Evolutionary conservation across 2,888 invertebrate species (phyloP).

Genomic region (Agrotis ipsilon): DNA sequence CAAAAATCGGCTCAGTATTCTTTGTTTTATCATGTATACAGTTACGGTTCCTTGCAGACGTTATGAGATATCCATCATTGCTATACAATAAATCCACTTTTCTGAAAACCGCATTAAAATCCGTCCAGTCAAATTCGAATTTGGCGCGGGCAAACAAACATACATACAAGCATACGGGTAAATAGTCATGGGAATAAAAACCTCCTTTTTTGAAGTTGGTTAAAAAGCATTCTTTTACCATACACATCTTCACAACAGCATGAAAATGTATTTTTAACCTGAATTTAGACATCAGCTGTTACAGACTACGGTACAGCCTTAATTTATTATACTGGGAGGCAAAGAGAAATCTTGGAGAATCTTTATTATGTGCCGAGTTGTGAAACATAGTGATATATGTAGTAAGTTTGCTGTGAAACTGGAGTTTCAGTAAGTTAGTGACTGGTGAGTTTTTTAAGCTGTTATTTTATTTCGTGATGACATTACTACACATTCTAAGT

Average conservation of each 20-base stretch:
- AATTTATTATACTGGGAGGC: conserved; percentile 51
- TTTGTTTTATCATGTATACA: too few species aligned
- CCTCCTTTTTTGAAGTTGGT: too few species aligned
- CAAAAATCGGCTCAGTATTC: too few species aligned
- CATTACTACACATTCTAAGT: neutral
- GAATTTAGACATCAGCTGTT: conserved; percentile 54
- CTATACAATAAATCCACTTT: too few species aligned
- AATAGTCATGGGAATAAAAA: too few species aligned
- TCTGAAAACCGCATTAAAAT: too few species aligned
- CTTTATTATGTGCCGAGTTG: conserved; percentile 46
- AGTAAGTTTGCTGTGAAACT: conserved; percentile 14
- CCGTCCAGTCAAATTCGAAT: too few species aligned
- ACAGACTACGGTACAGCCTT: conserved; percentile 28
- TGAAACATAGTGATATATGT: conserved; percentile 41
- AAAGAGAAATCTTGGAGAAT: conserved; percentile 52
- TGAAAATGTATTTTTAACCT: conserved; percentile 37
- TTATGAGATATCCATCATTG: too few species aligned
- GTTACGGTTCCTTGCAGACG: too few species aligned
- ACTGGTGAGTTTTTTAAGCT: conserved; percentile 4
- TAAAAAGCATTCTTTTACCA: conserved; percentile 37
- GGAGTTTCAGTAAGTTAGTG: neutral
- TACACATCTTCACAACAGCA: conserved; percentile 33
- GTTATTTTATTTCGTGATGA: neutral
- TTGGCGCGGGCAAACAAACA: too few species aligned
- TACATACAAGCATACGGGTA: too few species aligned